phyloP scores from a whole-genome alignment of 2,113 vertebrate species.

The Cromileptes altivelis region DNA sequence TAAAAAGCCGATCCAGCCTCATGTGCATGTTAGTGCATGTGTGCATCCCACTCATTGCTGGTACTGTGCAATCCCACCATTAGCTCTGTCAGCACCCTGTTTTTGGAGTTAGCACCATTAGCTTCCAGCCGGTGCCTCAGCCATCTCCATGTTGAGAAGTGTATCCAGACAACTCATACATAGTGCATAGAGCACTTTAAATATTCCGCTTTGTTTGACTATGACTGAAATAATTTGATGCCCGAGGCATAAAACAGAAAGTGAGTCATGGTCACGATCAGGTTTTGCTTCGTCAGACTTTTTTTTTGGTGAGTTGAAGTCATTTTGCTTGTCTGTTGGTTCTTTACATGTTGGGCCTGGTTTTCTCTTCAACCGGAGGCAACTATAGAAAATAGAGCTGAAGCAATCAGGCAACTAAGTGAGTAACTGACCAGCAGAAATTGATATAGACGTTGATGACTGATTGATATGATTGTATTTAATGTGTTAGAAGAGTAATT shows the following conservation, averaged over 20 bases:
- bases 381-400: neutral
- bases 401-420: neutral
- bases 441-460: neutral
- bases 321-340: neutral
- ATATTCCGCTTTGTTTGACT: neutral
- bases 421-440: neutral
- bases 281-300: neutral
- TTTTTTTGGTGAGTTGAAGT: neutral
- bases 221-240: neutral
- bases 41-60: no score
- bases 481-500: neutral
- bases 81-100: no score
- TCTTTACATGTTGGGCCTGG: neutral
- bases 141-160: no score
- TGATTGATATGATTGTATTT: neutral
- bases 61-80: no score
- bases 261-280: conserved; percentile 1
- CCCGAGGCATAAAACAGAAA: neutral
- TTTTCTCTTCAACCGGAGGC: neutral
- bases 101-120: no score
- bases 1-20: no score
- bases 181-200: no score
- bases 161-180: no score
- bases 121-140: no score
- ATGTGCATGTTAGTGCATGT: no score